Conservation (phyloP, 2,113 vertebrate species). For the Dendropsophus ebraccatus region DNA sequence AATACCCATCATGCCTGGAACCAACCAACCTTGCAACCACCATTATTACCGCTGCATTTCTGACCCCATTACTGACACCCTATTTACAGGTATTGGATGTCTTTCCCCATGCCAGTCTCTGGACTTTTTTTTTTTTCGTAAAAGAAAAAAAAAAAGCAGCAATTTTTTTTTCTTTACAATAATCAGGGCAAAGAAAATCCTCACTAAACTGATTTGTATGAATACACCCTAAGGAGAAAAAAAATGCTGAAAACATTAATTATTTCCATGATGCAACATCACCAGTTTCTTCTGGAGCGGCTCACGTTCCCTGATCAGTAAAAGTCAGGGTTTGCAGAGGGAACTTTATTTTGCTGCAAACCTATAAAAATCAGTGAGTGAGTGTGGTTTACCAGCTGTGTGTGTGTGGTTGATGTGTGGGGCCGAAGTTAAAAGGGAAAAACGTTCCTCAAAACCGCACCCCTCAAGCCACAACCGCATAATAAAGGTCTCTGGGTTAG, state of each 20-base stretch:
- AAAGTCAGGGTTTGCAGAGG: neutral
- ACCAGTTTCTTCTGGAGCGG: no score
- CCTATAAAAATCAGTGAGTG: conserved; percentile 2
- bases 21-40: no score
- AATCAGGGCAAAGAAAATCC: neutral
- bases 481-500: conserved; percentile 16
- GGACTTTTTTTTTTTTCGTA: no score
- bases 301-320: neutral
- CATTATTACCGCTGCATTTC: no score
- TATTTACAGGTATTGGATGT: no score
- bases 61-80: no score
- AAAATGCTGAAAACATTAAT: neutral
- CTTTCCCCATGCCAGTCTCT: no score
- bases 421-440: neutral
- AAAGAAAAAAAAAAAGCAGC: no score
- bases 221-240: neutral
- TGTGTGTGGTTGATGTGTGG: conserved; percentile 27
- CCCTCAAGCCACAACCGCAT: conserved; percentile 29
- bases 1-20: no score
- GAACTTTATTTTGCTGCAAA: neutral
- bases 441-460: conserved; percentile 25
- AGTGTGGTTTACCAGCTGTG: conserved; percentile 38
- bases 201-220: neutral
- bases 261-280: neutral
- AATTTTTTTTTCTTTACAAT: neutral